These are phyloP conservation scores for Spea multiplicata DNA, from an alignment of 2,113 vertebrate species.

Conservation along the genomic window DNA sequence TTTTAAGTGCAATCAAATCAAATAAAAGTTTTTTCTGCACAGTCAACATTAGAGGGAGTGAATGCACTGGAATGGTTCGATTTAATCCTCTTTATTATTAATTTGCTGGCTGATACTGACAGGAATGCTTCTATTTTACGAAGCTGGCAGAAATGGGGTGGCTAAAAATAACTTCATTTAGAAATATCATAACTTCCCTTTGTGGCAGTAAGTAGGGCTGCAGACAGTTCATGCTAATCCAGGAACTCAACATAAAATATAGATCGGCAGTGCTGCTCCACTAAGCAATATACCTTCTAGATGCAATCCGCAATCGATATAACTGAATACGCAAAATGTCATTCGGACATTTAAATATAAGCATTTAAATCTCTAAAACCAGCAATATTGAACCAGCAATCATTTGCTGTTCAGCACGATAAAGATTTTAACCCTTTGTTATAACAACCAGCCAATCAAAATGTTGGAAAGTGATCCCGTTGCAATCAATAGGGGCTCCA, in stretches of 20 bases:
- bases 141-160: constrained; percentile 1
- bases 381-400: not conserved
- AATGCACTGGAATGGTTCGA: constrained; percentile 5
- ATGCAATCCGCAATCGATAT: constrained; percentile 9
- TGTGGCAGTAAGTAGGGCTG: not conserved
- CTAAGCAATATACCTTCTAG: not conserved
- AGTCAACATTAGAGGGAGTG: constrained; percentile 4
- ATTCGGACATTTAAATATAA: not conserved
- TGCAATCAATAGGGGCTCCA: too few relatives aligned
- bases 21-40: not conserved
- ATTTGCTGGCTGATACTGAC: constrained; percentile 17
- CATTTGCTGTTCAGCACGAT: too few relatives aligned
- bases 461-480: too few relatives aligned
- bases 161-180: constrained; percentile 26
- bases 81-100: constrained; percentile 32
- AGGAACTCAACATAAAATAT: constrained; percentile 15
- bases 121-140: constrained; percentile 19
- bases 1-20: not conserved
- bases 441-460: too few relatives aligned
- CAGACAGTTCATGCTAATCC: constrained; percentile 1
- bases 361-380: not conserved
- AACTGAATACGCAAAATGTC: not conserved
- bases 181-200: constrained; percentile 18
- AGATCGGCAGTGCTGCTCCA: not conserved
- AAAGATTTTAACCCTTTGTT: too few relatives aligned